A percentile compares a stretch with the other conserved stretches of the same genome.
These are phyloP conservation scores for Cettia cetti DNA, from an alignment of 2,113 vertebrate species.

Conservation along the genomic window DNA sequence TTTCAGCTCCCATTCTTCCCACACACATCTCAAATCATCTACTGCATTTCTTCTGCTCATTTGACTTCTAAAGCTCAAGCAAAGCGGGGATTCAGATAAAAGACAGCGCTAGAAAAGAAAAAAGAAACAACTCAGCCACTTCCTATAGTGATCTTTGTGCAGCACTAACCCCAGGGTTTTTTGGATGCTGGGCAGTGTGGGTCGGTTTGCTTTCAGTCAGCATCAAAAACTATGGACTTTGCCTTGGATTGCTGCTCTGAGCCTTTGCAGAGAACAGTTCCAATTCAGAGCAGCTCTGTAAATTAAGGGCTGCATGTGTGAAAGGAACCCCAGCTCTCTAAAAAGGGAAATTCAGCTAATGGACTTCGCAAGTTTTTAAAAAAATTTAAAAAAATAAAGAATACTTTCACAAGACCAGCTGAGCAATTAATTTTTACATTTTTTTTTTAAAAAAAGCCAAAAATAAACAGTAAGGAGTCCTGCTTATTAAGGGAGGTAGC, in stretches of 20 bases:
- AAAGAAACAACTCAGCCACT: not conserved
- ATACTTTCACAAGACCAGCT: not conserved
- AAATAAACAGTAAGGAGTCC: not conserved
- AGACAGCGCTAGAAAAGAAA: not conserved
- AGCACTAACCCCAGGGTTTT: slow-evolving; percentile 28
- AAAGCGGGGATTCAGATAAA: slow-evolving; percentile 50
- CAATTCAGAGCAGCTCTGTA: not conserved
- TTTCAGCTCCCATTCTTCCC: slow-evolving; percentile 59
- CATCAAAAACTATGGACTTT: not conserved
- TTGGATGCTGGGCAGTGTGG: not conserved
- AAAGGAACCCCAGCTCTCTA: not conserved
- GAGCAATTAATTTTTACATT: not conserved
- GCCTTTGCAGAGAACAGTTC: not conserved
- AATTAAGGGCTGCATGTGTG: not conserved
- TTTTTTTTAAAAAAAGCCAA: not conserved
- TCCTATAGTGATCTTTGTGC: slow-evolving; percentile 53
- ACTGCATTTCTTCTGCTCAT: slow-evolving; percentile 62
- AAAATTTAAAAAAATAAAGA: not conserved
- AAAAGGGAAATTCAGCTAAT: not conserved
- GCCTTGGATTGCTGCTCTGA: not conserved
- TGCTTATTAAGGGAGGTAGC: not conserved
- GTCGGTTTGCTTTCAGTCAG: not conserved
- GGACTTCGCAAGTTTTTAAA: not conserved
- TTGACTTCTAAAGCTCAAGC: slow-evolving; percentile 60
- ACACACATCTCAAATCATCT: slow-evolving; percentile 52